Conservation (phyloP, 2,888 invertebrate genomes). For the Timema podura region DNA sequence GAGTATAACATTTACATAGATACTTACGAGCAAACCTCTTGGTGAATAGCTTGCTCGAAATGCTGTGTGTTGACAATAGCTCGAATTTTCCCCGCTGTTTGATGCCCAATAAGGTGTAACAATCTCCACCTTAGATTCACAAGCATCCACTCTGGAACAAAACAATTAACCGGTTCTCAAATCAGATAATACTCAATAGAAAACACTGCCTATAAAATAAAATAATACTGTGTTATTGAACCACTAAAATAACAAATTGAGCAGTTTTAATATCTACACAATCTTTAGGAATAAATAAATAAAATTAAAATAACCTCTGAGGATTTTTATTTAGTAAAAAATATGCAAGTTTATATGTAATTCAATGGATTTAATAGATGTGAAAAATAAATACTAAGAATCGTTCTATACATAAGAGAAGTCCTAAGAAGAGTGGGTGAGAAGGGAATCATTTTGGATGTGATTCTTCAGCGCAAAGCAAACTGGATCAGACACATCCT, state of each 20-base stretch:
- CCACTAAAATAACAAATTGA: not conserved
- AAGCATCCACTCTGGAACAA: slow-evolving; percentile 70
- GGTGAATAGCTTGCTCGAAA: slow-evolving; percentile 92
- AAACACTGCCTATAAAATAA: not conserved
- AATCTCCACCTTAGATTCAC: slow-evolving; percentile 88
- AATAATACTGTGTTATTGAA: no score
- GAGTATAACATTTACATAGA: no score
- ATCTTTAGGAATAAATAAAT: no score
- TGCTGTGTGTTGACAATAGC: slow-evolving; percentile 93
- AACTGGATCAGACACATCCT: no score
- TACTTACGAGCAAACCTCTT: slow-evolving; percentile 88
- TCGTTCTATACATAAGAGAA: slow-evolving; percentile 4
- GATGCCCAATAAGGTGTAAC: slow-evolving; percentile 93
- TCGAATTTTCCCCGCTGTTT: slow-evolving; percentile 85
- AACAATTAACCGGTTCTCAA: not conserved
- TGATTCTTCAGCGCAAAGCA: no score
- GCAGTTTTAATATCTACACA: not conserved
- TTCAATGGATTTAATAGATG: no score
- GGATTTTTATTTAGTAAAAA: no score
- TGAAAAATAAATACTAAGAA: not conserved
- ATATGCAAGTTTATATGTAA: no score
- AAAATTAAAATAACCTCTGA: no score
- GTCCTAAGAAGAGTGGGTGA: no score
- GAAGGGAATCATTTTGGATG: no score
- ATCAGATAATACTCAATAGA: slow-evolving; percentile 1